Evolutionary conservation across 2,797 vertebrate species (phyloP).

Genomic region (Heterohyrax brucei): DNA sequence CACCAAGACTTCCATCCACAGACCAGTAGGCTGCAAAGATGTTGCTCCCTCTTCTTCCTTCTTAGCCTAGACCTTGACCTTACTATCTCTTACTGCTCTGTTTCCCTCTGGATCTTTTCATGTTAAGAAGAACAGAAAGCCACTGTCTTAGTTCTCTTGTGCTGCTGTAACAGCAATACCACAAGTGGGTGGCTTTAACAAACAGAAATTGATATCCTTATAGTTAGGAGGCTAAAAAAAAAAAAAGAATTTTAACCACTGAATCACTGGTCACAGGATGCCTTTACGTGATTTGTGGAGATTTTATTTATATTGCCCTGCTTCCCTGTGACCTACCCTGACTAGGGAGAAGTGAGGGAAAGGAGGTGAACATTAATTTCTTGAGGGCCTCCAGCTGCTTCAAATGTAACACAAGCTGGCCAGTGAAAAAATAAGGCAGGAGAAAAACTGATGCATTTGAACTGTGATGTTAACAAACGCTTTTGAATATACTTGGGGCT

Average conservation of each 20-base stretch:
- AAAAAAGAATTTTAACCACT: not conserved
- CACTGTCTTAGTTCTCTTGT: no score
- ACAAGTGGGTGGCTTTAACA: not conserved
- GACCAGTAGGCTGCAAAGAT: accelerated
- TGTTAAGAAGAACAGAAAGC: not conserved
- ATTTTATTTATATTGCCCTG: not conserved
- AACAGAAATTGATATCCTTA: not conserved
- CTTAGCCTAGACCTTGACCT: not conserved
- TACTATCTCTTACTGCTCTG: not conserved
- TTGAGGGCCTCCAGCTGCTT: no score
- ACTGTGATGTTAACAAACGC: no score
- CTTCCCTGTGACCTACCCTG: no score
- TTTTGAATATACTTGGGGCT: no score
- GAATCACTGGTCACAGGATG: no score
- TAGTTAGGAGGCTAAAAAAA: not conserved
- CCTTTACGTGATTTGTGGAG: not conserved
- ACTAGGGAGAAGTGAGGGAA: accelerated
- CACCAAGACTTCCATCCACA: accelerated
- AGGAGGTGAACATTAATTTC: accelerated
- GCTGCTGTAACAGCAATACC: no score
- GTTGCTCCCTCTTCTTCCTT: not conserved
- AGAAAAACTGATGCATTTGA: no score
- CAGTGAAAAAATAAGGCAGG: not conserved
- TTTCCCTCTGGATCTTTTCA: not conserved
- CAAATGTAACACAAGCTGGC: not conserved